Evolutionary conservation across 2,113 vertebrate species (phyloP).

Genomic region (Eonycteris spelaea): DNA sequence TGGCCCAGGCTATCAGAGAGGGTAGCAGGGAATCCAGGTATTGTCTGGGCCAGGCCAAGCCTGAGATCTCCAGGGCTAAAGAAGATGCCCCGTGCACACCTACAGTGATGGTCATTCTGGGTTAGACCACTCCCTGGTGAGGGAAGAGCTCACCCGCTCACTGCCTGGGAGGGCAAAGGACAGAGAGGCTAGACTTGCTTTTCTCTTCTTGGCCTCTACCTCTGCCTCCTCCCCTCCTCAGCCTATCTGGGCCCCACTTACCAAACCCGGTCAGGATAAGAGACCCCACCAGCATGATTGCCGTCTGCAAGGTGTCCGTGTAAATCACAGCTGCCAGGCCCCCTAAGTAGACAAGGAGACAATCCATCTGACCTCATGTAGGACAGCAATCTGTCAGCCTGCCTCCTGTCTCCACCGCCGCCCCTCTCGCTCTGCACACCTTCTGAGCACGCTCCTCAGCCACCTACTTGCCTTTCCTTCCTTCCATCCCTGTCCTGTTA

Average conservation of each 20-base stretch:
- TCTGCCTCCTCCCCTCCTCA: neutral
- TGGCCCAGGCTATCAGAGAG: neutral
- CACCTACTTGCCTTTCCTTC: neutral
- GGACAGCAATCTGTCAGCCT: neutral
- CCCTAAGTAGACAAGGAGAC: conserved; percentile 81
- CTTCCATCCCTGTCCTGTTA: neutral
- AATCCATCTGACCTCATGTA: neutral
- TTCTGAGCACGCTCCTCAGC: neutral
- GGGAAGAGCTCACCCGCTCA: neutral
- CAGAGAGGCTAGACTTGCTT: neutral
- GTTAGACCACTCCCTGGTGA: neutral
- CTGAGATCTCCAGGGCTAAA: neutral
- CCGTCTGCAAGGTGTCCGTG: conserved; percentile 95
- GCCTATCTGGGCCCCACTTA: conserved; percentile 78
- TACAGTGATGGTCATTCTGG: neutral
- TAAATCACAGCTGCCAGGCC: conserved; percentile 98
- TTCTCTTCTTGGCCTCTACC: neutral
- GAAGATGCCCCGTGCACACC: neutral
- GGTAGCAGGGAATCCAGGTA: neutral
- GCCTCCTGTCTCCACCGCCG: neutral
- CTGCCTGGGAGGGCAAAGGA: too few species aligned
- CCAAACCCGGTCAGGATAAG: conserved; percentile 94
- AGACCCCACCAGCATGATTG: conserved; percentile 95
- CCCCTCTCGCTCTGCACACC: neutral
- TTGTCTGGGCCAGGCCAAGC: neutral